Evolutionary conservation across 2,797 vertebrate genomes (phyloP), one percentile per base, ranked within the genome.

Genomic region (Hippopotamyrus pictus): DNA sequence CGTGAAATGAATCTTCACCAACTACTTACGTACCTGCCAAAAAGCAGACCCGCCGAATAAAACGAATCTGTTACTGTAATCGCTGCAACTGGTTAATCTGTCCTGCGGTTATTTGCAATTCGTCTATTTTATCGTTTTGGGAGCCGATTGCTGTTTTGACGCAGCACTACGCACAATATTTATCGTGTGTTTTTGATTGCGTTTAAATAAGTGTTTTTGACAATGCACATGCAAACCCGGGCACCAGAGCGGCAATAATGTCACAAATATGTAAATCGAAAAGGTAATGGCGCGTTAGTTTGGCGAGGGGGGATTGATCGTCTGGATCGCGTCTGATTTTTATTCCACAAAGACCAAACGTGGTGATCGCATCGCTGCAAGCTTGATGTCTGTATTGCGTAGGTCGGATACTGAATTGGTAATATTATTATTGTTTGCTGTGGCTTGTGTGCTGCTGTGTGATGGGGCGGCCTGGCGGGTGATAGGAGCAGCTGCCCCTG

Each of bases 201-300:
- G 53, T 89, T 85, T 51, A 50, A 85, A 50, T 85, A 83, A 57
- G 50, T 76, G 53, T 82, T 46, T 33, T 83, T 44, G 19, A 83
- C 51, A 22, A 89, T 62, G 82, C 82, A 44, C 57, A 65, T 62
- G 37, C 53, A 85, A 12, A 57, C 41, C 48, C 37, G 69, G 44
- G 57, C n/a, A 50, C 54, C 88, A 37, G 9, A 65, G 82, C 73
- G 82, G 79, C 46, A 44, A 22, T 33, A 54, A 37, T 83, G 17
- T 62, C 22, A 33, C 65, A 53, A 76, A 65, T 62, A 85, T 65
- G 79, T 85, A 84, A 89, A 89, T 76, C 69, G 19, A 84, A 44
- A 46, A 29, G 53, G 54, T 84, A 84, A 84, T 89, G 54, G 57
- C 57, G 54, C 59, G 79, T 89, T 89, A 89, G 44, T 85, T 48